Evolutionary conservation across 2,113 vertebrate genomes (phyloP).

Genomic region (Cyphomyrus plagiostoma): DNA sequence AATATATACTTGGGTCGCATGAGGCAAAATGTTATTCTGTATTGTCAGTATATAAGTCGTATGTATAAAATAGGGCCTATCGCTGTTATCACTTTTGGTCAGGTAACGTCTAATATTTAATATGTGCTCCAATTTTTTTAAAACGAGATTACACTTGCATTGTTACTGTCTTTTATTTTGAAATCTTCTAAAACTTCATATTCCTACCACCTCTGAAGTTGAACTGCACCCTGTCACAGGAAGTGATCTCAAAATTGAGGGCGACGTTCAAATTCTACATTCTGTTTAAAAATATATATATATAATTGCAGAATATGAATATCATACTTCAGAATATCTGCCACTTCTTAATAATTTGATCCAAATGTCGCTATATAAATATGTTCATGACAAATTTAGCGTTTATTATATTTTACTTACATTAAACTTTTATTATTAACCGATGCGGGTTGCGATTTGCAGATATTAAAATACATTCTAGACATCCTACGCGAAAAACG

Average conservation of each 20-base stretch:
- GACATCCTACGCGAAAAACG: neutral
- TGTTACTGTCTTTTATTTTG: constrained; percentile 16
- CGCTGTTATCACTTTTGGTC: neutral
- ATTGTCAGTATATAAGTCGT: neutral
- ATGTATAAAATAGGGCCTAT: neutral
- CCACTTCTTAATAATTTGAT: neutral
- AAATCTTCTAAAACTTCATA: neutral
- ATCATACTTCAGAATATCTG: neutral
- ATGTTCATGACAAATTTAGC: neutral
- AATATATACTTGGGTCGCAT: neutral
- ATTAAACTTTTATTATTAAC: neutral
- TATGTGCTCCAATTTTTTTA: neutral
- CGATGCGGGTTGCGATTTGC: neutral
- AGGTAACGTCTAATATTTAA: neutral
- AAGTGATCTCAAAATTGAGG: constrained; percentile 15
- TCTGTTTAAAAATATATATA: neutral
- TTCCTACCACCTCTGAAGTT: neutral
- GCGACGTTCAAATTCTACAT: neutral
- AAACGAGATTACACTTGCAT: neutral
- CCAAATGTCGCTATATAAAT: neutral
- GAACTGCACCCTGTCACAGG: neutral
- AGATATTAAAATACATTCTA: neutral
- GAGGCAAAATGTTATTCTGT: neutral
- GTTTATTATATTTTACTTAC: neutral
- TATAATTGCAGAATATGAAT: neutral